Evolutionary conservation across 2,113 vertebrate species (phyloP).

Genomic region (Butastur rufipennis): DNA sequence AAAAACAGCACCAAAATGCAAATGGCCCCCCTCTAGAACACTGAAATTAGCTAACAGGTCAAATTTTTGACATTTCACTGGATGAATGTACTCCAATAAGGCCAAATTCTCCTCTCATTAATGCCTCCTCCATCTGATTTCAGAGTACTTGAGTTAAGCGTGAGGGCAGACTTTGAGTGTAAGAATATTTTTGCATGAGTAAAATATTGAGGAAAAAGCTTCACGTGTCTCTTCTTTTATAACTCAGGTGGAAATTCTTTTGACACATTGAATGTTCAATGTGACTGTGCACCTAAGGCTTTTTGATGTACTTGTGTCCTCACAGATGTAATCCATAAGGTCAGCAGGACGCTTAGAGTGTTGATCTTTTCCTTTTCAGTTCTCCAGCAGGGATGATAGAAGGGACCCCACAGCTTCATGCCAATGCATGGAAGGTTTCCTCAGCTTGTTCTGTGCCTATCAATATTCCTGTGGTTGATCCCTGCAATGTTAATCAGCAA

Average conservation of each 20-base stretch:
- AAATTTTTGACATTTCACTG: background rate
- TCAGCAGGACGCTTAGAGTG: background rate
- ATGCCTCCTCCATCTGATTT: background rate
- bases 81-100: background rate
- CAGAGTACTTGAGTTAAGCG: background rate
- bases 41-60: background rate
- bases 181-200: background rate
- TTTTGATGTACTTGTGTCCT: background rate
- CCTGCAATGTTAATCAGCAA: constrained; percentile 91
- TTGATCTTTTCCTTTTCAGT: constrained; percentile 62
- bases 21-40: background rate
- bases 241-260: background rate
- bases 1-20: background rate
- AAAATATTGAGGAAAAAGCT: background rate
- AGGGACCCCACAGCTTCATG: constrained; percentile 94
- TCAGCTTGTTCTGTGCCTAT: constrained; percentile 89
- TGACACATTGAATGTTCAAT: fast-evolving
- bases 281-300: background rate
- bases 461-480: constrained; percentile 91
- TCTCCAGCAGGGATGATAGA: constrained; percentile 98
- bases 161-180: background rate
- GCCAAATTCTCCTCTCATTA: background rate
- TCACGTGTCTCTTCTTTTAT: background rate
- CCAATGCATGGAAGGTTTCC: constrained; percentile 94
- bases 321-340: background rate